Base-by-base conservation (phyloP, 2,888 invertebrate species). In the Eilema sororculum region DNA sequence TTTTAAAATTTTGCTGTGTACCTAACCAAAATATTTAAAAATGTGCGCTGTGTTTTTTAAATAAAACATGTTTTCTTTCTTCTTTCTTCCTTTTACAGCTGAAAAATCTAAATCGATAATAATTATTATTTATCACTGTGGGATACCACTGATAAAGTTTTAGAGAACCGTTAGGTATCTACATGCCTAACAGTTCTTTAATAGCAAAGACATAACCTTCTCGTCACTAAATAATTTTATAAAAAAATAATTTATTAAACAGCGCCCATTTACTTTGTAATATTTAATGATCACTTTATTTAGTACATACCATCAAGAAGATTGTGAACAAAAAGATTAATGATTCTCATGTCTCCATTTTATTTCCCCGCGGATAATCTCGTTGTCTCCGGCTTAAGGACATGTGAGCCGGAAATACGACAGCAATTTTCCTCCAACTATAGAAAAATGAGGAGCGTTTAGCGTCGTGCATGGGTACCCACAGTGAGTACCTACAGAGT, bases 331-430 rank as follows among this genome's bases (percentile, higher is more conserved):
- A 78, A 81, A 87, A 93, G 93, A 94, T 93, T 93, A 93, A 94
- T 94, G 93, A 90, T 89, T 87, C 90, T 89, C 90, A 82, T 92
- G 93, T 91, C 92, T 91, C 87, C 91, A 89, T 93, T 93, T 93
- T 94, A 93, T 93, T 93, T 93, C 90, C 90, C 90, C 90, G 87
- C 90, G 90, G 93, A 93, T 94, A 94, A 94, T 94, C 94, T 93
- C 91, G 92, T 93, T 93, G 94, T 94, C 93, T 93, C 91, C 90
- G 89, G 91, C 91, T 93, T 93, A 93, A 92, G 93, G 93, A 91
- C 91, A 93, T 92, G 92, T 92, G 93, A 93, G 93, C 89, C 90
- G 92, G 91, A 94, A 93, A 94, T 93, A 93, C 93, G 93, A 92
- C 90, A 89, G 92, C 93, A 93, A 93, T 94, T 94, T 93, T 93